Base-by-base conservation (phyloP, 2,797 vertebrate genomes). In the Ibycter americanus region DNA sequence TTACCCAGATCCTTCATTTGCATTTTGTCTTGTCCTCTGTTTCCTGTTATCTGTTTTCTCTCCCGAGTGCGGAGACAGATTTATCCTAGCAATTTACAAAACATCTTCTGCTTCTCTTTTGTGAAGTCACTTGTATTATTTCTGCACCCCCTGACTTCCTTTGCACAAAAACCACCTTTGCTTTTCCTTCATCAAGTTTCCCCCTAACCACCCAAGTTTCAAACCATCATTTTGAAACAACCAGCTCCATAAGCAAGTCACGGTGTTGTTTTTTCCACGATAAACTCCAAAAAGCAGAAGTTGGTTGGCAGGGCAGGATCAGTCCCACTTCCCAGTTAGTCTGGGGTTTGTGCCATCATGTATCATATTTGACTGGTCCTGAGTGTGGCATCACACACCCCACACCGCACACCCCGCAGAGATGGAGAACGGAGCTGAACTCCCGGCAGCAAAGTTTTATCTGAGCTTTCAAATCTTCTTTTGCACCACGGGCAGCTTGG, bases 1-100 rank as follows among this genome's bases (percentile, higher is more conserved):
- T 67, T 95, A 88, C 66, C 72, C 97, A 97, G 95, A 93, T 26
- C 84, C 76, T 87, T 91, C 73, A 93, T 96, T 96, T 96, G 70
- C 93, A 95, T 94, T 96, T 92, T 90, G 77, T 67, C 87, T 72
- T 93, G 79, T 91, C 21, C 66, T 94, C 86, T 87, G 76, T 81
- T 96, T 97, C 84, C 92, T 94, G 83, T 88, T 95, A 88, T 90
- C 95, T 93, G 92, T 96, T 93, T 89, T 88, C 44, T 36, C 66
- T 94, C 42, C 12, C 1, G 3, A 78, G 34, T 26, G 21, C 73
- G 58, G 87, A 93, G 93, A 93, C 90, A 93, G 82, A 88, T 89
- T 94, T 93, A 96, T 91, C 83, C 82, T 40, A 89, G 82, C 87
- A 93, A 94, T 89, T 90, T 76, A 66, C 80, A 93, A 87, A 93